Base-by-base conservation (phyloP, 2,888 invertebrate species). In the Cheilosia variabilis region DNA sequence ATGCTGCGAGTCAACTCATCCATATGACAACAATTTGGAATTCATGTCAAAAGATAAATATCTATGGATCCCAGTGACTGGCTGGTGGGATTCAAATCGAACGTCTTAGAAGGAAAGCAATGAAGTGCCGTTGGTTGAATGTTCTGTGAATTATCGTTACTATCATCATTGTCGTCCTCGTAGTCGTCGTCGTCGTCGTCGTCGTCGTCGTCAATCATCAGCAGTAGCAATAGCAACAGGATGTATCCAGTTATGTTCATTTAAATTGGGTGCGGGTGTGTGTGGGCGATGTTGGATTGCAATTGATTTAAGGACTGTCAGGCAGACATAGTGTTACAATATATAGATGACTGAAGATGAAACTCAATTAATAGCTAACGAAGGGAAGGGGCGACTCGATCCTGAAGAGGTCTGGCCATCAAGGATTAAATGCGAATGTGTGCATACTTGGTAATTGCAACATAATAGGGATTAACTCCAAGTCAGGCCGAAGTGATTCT, bases 11-110 rank as follows among this genome's bases (percentile, higher is more conserved):
- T 2, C 63, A 63, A 47, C 68, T 50, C 72, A 72, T 66, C 50
- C 63, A 52, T 58, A 78, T 52, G 78, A 68, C 68, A 78, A 57
- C 63, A 69, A 79, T 79, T 79, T 58, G 19, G 83, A 75, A 79
- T 84, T 79, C 52, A 84, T 84, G 73, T 75, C 65, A 57, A 75
- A 79, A 55, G 52, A 53, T 65, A 63, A 79, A 68, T 78, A 73
- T 19, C 27, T 27, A 9, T 31, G 45, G 53, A 58, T 65, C 34
- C 58, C 7, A 19, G 37, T 27, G 31, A 31, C 7, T 31, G 9
- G 31, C 41, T n/a, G 17, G 47, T 15, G 43, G 19, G 31, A 37
- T 27, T 53, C 45, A 15, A 58, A 55, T 71, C 65, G 53, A 71
- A 76, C 43, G 19, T 76, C 81, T 63, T 62, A 22, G 31, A 15